These are phyloP conservation scores for Octopus sinensis DNA, from an alignment of 1,140 invertebrate species.

Conservation along the genomic window DNA sequence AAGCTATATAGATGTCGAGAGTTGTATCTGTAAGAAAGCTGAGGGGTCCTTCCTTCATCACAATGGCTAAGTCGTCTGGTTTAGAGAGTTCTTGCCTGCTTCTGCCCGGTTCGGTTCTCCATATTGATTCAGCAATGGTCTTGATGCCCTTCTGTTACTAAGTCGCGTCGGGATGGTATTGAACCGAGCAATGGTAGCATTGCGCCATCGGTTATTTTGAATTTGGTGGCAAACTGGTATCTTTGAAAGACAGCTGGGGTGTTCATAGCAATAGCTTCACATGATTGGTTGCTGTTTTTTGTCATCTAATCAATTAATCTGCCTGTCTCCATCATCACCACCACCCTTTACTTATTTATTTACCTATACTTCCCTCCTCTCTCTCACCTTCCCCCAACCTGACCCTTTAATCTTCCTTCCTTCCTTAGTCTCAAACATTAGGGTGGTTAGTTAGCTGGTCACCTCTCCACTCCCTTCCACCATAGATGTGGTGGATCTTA, in stretches of 20 bases:
- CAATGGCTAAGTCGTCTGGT: neutral
- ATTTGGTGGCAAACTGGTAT: slow-evolving; percentile 54
- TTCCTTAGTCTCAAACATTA: neutral
- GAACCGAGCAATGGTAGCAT: neutral
- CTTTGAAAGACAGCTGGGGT: slow-evolving; percentile 37
- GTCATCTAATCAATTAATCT: slow-evolving; percentile 51
- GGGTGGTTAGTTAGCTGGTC: neutral
- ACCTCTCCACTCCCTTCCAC: too few species aligned
- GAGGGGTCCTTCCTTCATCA: neutral
- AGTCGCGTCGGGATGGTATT: neutral
- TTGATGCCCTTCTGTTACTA: neutral
- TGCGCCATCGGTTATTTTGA: slow-evolving; percentile 38
- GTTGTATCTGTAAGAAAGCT: neutral
- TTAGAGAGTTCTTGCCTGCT: neutral
- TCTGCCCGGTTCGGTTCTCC: neutral
- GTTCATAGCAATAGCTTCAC: slow-evolving; percentile 28
- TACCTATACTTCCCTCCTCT: slow-evolving; percentile 16
- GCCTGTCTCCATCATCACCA: neutral
- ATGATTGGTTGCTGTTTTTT: slow-evolving; percentile 46
- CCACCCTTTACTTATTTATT: slow-evolving; percentile 10
- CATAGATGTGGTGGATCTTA: too few species aligned
- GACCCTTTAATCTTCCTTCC: slow-evolving; percentile 7
- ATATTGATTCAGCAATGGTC: neutral
- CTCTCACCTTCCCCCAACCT: slow-evolving; percentile 14
- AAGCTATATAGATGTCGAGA: neutral